Conservation (phyloP, 2,113 vertebrate genomes). For the Okapia johnstoni region DNA sequence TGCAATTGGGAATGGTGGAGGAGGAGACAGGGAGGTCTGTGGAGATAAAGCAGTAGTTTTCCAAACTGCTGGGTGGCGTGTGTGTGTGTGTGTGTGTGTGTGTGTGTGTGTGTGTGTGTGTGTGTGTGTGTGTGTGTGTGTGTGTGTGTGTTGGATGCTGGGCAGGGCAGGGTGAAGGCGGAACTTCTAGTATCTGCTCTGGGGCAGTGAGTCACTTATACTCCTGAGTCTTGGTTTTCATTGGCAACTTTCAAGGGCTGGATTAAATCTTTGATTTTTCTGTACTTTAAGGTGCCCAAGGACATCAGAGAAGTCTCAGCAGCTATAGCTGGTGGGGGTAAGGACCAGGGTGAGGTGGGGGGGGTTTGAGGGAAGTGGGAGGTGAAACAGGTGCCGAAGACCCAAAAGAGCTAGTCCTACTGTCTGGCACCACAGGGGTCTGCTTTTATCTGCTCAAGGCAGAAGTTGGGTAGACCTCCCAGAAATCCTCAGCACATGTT, state of each 20-base stretch:
- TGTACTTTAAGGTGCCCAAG: background rate
- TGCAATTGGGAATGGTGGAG: background rate
- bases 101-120: background rate
- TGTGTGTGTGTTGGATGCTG: background rate
- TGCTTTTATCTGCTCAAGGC: background rate
- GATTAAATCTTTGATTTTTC: background rate
- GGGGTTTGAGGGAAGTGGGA: background rate
- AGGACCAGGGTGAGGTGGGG: background rate
- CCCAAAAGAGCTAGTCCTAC: background rate
- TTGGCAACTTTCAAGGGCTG: background rate
- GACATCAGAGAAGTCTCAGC: background rate
- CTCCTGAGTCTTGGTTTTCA: background rate
- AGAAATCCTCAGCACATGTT: background rate
- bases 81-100: background rate
- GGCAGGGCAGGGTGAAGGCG: rapidly evolving
- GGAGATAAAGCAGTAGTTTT: background rate
- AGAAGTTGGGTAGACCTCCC: background rate
- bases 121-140: background rate
- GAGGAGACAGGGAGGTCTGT: background rate
- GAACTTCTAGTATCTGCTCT: background rate
- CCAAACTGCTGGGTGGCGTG: background rate
- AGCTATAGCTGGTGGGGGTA: background rate
- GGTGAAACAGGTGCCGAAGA: no score
- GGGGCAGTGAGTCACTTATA: background rate
- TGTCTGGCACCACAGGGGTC: background rate